Evolutionary conservation across 1,140 invertebrate genomes (phyloP).

Genomic region (Hydropsyche tenuis): DNA sequence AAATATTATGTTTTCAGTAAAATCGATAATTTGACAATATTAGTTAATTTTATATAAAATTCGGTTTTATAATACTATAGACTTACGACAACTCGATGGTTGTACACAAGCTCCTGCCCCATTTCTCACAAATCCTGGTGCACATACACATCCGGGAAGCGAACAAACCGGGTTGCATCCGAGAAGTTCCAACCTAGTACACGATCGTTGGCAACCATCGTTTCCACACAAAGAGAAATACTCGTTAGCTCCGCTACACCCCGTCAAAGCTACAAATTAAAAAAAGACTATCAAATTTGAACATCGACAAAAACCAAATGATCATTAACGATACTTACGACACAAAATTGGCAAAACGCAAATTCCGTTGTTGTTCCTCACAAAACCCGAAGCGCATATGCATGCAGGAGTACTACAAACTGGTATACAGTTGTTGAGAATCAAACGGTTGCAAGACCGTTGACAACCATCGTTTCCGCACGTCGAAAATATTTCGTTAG

Average conservation of each 20-base stretch:
- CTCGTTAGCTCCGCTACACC: not conserved
- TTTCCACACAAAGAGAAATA: not conserved
- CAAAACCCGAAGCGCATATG: slow-evolving; percentile 33
- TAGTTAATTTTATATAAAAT: no score
- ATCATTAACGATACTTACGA: not conserved
- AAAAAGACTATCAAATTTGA: not conserved
- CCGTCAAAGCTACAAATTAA: not conserved
- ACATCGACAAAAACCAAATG: not conserved
- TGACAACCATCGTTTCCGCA: slow-evolving; percentile 19
- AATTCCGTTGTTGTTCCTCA: slow-evolving; percentile 22
- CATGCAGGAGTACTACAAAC: slow-evolving; percentile 23
- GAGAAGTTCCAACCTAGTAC: not conserved
- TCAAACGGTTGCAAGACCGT: slow-evolving; percentile 30
- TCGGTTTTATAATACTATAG: not conserved
- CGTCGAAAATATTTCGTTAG: slow-evolving; percentile 17
- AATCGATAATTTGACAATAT: no score
- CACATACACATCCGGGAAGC: slow-evolving; percentile 7
- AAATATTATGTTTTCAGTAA: no score
- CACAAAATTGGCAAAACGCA: slow-evolving; percentile 14
- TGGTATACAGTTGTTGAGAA: not conserved
- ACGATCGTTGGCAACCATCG: not conserved
- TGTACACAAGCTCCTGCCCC: not conserved
- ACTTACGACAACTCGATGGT: slow-evolving; percentile 13
- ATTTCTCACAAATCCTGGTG: not conserved
- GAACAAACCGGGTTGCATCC: not conserved